These are phyloP conservation scores for Brevimyrus niger DNA, from an alignment of 2,113 vertebrate species.

Conservation along the genomic window DNA sequence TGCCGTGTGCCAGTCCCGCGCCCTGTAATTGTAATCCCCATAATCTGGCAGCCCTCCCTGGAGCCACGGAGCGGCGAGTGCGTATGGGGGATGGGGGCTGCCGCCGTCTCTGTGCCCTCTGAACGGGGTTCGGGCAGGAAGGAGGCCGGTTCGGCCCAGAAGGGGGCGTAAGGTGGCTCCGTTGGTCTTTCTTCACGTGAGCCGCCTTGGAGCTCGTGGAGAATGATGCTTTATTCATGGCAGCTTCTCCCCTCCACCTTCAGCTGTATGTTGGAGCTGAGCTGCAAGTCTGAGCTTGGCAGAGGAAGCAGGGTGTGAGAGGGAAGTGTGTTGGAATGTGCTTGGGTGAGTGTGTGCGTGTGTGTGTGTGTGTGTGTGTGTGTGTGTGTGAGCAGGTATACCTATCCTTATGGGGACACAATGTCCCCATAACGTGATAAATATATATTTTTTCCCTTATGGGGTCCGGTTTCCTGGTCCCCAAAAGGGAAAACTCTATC, in stretches of 20 bases:
- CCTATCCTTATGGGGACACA: too few relatives aligned
- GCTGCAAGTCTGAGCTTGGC: slow-evolving; percentile 51
- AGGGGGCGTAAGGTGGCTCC: background rate
- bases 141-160: background rate
- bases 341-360: slow-evolving; percentile 42
- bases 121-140: background rate
- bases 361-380: slow-evolving; percentile 26
- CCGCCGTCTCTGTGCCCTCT: background rate
- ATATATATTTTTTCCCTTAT: too few relatives aligned
- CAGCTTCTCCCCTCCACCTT: background rate
- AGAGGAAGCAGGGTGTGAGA: slow-evolving; percentile 44
- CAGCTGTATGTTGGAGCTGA: slow-evolving; percentile 14
- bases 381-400: slow-evolving; percentile 2
- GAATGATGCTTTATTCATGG: background rate
- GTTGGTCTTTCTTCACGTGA: background rate
- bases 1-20: slow-evolving; percentile 54
- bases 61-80: background rate
- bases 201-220: background rate
- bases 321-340: slow-evolving; percentile 57
- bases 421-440: too few relatives aligned
- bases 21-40: slow-evolving; percentile 35
- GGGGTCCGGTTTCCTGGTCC: too few relatives aligned
- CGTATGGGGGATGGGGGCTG: background rate
- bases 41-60: slow-evolving; percentile 47
- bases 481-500: too few relatives aligned